A percentile compares a stretch with the other conserved stretches of the same genome.
Evolutionary conservation across 2,797 vertebrate species (phyloP).

Genomic region (Hoplostethus mediterraneus): DNA sequence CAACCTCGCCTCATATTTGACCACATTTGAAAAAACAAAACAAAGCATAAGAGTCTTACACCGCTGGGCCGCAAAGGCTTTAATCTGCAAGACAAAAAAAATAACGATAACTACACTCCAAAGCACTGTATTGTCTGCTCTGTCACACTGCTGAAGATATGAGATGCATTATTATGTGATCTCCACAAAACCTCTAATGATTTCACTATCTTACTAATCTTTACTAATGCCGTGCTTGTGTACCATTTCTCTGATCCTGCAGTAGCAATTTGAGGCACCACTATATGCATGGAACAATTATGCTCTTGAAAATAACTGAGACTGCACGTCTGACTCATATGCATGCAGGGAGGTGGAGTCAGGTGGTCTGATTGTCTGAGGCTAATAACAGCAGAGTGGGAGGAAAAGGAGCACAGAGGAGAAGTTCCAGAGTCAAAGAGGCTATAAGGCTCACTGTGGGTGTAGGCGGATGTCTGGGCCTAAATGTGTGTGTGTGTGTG

Average conservation of each 20-base stretch:
- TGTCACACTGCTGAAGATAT: constrained; percentile 18
- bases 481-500: constrained; percentile 36
- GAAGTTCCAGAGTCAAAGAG: constrained; percentile 64
- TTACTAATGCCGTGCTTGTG: constrained; percentile 28
- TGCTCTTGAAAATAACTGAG: constrained; percentile 58
- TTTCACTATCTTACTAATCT: constrained; percentile 25
- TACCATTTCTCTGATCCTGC: constrained; percentile 24
- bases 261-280: constrained; percentile 31
- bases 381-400: constrained; percentile 78
- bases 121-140: constrained; percentile 10
- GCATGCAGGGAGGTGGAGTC: constrained; percentile 67
- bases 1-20: constrained; percentile 31
- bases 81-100: constrained; percentile 23
- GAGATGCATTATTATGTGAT: constrained; percentile 8
- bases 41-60: neutral
- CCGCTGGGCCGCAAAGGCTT: constrained; percentile 27
- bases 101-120: constrained; percentile 24
- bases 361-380: constrained; percentile 71
- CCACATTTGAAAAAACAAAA: constrained; percentile 29
- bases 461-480: constrained; percentile 64
- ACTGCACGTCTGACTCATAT: constrained; percentile 69
- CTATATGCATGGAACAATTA: constrained; percentile 61
- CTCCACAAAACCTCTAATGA: constrained; percentile 25
- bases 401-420: constrained; percentile 69
- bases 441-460: constrained; percentile 62